Evolutionary conservation across 2,888 invertebrate species (phyloP).

Genomic region (Bedellia somnulentella): DNA sequence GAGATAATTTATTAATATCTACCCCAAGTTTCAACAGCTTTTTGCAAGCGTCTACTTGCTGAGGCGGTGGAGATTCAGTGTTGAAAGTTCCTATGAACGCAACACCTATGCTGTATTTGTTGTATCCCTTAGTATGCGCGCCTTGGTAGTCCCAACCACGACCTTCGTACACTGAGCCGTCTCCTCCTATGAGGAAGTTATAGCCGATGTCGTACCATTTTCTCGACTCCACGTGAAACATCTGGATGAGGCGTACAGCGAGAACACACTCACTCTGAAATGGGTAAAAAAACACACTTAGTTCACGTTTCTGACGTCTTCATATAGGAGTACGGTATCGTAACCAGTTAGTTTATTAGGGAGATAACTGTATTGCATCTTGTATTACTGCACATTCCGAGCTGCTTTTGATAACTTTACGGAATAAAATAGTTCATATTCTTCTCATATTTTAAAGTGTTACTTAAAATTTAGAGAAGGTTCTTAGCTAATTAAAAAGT

Average conservation of each 20-base stretch:
- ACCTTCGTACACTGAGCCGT: slow-evolving; percentile 73
- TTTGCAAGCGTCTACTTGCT: slow-evolving; percentile 63
- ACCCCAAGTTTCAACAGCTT: slow-evolving; percentile 67
- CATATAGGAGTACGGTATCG: background rate
- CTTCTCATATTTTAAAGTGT: too few relatives aligned
- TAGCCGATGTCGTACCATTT: slow-evolving; percentile 72
- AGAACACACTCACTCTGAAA: slow-evolving; percentile 62
- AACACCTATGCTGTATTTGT: slow-evolving; percentile 67
- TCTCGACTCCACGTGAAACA: slow-evolving; percentile 67
- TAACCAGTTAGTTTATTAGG: background rate
- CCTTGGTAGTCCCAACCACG: slow-evolving; percentile 75
- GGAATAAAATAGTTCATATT: too few relatives aligned
- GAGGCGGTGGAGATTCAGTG: slow-evolving; percentile 40
- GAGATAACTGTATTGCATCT: too few relatives aligned
- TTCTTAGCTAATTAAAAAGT: too few relatives aligned
- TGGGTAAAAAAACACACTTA: slow-evolving; percentile 4
- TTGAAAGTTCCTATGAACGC: slow-evolving; percentile 75
- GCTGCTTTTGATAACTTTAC: too few relatives aligned
- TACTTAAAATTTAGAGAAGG: too few relatives aligned
- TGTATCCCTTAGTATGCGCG: slow-evolving; percentile 70
- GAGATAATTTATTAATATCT: slow-evolving; percentile 56
- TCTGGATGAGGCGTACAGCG: slow-evolving; percentile 65
- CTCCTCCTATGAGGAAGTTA: slow-evolving; percentile 79
- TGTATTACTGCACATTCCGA: too few relatives aligned
- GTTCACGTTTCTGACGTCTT: too few relatives aligned